These are phyloP conservation scores for Cyphomyrmex costatus DNA, from an alignment of 1,140 invertebrate genomes.

Conservation along the genomic window DNA sequence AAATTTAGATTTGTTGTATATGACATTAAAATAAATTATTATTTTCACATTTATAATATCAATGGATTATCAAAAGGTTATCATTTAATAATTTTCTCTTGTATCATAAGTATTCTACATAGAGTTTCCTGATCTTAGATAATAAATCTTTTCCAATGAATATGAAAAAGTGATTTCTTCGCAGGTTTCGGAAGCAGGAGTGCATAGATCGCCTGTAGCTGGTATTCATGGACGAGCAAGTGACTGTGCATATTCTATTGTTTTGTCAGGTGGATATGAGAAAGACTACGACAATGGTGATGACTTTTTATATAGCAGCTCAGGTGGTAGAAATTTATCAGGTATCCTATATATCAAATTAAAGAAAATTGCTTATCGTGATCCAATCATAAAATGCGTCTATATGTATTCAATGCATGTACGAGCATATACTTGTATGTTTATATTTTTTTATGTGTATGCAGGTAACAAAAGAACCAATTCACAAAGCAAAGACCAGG, in stretches of 20 bases:
- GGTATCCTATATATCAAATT: constrained; percentile 83
- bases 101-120: no score
- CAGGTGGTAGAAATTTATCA: constrained; percentile 93
- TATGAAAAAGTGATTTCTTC: neutral
- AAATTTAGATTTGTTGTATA: no score
- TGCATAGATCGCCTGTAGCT: constrained; percentile 94
- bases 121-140: neutral
- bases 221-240: constrained; percentile 94
- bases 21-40: no score
- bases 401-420: neutral
- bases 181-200: constrained; percentile 94
- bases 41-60: no score
- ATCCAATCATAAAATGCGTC: neutral
- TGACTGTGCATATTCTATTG: constrained; percentile 94
- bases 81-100: no score
- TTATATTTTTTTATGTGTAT: neutral
- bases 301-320: constrained; percentile 94
- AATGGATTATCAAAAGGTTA: no score
- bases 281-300: constrained; percentile 95
- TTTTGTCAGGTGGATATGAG: constrained; percentile 95
- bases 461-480: constrained; percentile 92
- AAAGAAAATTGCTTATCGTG: neutral
- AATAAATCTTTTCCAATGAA: neutral
- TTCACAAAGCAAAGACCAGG: constrained; percentile 94
- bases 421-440: neutral